phyloP scores from a whole-genome alignment of 2,888 invertebrate genomes.

The Odontomyia ornata region DNA sequence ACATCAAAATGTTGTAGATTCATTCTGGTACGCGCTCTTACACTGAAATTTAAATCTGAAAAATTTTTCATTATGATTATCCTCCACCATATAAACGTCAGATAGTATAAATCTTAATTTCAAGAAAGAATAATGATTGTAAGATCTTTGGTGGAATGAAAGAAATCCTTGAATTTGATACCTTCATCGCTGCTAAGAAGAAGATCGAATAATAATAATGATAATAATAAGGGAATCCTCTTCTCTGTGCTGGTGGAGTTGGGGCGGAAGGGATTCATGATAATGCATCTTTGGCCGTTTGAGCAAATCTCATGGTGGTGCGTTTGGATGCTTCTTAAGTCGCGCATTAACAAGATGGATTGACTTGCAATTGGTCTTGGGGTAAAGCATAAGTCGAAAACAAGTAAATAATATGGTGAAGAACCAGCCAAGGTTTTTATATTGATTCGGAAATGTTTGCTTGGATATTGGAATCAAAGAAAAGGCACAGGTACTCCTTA shows the following conservation, averaged over 20 bases:
- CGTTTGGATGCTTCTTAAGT: background rate
- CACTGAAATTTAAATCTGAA: slow-evolving; percentile 15
- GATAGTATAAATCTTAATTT: slow-evolving; percentile 43
- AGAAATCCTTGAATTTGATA: slow-evolving; percentile 40
- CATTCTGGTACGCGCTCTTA: background rate
- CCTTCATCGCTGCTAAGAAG: slow-evolving; percentile 11
- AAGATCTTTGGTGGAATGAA: slow-evolving; percentile 22
- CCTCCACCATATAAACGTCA: slow-evolving; percentile 28
- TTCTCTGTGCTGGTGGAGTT: background rate
- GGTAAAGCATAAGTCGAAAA: background rate
- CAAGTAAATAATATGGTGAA: background rate
- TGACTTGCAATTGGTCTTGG: slow-evolving; percentile 22
- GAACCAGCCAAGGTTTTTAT: background rate
- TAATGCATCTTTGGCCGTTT: background rate
- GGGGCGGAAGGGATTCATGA: background rate
- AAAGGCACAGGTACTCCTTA: background rate
- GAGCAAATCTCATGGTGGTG: too few relatives aligned
- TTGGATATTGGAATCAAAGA: background rate
- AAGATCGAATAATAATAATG: slow-evolving; percentile 5
- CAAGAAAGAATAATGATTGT: slow-evolving; percentile 23
- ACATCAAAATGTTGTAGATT: background rate
- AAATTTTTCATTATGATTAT: slow-evolving; percentile 37
- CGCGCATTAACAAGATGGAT: slow-evolving; percentile 21
- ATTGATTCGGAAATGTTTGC: background rate
- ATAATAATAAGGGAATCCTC: background rate